Evolutionary conservation across 2,888 invertebrate genomes (phyloP).

Genomic region (Pristionchus fissidentatus): DNA sequence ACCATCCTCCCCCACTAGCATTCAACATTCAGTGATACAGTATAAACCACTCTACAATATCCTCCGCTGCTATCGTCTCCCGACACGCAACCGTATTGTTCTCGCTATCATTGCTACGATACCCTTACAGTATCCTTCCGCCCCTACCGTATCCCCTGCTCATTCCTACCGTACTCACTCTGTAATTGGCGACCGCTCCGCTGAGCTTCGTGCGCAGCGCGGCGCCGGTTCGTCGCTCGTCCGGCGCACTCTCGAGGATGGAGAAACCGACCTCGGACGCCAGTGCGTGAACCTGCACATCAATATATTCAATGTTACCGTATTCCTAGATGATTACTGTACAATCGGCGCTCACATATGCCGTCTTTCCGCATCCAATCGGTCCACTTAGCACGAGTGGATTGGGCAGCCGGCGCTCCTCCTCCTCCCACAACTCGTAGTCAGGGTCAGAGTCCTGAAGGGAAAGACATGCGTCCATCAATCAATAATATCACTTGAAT

Average conservation of each 20-base stretch:
- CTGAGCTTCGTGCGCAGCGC: neutral
- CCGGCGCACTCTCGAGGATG: conserved; percentile 11
- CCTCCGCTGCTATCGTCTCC: too few relatives aligned
- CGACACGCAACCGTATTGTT: too few relatives aligned
- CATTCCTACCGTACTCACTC: conserved; percentile 1
- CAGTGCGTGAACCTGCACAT: neutral
- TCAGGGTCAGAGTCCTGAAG: conserved; percentile 26
- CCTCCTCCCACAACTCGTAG: neutral
- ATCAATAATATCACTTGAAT: neutral
- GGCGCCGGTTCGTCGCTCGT: neutral
- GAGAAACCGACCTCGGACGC: neutral
- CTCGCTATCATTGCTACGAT: too few relatives aligned
- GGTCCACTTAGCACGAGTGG: conserved; percentile 20
- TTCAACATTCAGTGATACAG: too few relatives aligned
- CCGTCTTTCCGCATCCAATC: conserved; percentile 30
- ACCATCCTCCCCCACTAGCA: too few relatives aligned
- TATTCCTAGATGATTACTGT: too few relatives aligned
- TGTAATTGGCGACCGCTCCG: conserved; percentile 23
- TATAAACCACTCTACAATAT: too few relatives aligned
- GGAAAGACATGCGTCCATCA: too few relatives aligned
- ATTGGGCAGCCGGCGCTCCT: conserved; percentile 7
- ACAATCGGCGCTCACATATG: conserved; percentile 3
- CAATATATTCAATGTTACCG: neutral
- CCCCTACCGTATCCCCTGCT: neutral
- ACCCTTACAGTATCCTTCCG: too few relatives aligned